Conservation (phyloP, 2,797 vertebrate species). For the Rhincodon typus region DNA sequence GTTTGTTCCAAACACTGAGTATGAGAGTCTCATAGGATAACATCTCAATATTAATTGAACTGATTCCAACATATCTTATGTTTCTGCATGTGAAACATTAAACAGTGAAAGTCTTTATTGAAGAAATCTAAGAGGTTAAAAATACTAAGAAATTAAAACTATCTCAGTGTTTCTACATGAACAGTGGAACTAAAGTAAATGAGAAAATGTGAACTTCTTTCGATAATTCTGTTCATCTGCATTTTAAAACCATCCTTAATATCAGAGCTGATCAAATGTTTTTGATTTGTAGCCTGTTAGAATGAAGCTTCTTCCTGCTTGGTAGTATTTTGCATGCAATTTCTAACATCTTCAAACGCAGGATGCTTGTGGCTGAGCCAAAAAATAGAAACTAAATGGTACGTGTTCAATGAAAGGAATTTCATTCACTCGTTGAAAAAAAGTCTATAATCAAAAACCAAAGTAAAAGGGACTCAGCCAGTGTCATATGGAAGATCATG, state of each 20-base stretch:
- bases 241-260: conserved; percentile 37
- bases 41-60: conserved; percentile 37
- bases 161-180: not conserved
- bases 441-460: not conserved
- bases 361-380: conserved; percentile 39
- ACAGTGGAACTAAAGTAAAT: conserved; percentile 6
- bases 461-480: not conserved
- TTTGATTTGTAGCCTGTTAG: conserved; percentile 44
- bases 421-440: not conserved
- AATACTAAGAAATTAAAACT: not conserved
- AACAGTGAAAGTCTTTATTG: conserved; percentile 21
- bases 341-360: conserved; percentile 41
- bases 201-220: conserved; percentile 33
- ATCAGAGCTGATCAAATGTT: conserved; percentile 44
- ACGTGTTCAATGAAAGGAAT: not conserved
- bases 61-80: conserved; percentile 34
- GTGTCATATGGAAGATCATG: not conserved
- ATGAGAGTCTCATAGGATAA: conserved; percentile 35
- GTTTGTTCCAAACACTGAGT: conserved; percentile 30
- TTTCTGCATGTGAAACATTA: conserved; percentile 32
- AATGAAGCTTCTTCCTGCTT: conserved; percentile 42
- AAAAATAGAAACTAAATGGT: not conserved
- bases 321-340: conserved; percentile 40
- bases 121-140: conserved; percentile 18
- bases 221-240: conserved; percentile 27